These are phyloP conservation scores for Chrysocyon brachyurus DNA, from an alignment of 2,797 vertebrate species.

Conservation along the genomic window DNA sequence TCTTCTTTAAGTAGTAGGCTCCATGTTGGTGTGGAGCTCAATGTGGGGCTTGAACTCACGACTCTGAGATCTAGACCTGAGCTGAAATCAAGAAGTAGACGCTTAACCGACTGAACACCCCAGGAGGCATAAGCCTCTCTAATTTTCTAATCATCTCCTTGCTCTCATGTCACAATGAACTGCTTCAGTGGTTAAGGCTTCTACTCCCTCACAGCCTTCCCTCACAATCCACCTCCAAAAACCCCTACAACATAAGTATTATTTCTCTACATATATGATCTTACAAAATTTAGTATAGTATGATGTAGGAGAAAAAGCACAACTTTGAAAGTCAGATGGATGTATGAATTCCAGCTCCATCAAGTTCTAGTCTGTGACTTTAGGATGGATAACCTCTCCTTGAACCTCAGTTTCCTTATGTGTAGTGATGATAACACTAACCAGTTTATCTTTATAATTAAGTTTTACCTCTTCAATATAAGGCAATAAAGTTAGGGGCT, in stretches of 20 bases:
- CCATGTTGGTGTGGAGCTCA: background rate
- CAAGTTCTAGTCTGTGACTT: background rate
- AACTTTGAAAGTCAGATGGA: constrained; percentile 18
- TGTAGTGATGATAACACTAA: background rate
- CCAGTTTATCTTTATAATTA: background rate
- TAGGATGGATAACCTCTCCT: background rate
- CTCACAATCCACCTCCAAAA: constrained; percentile 19
- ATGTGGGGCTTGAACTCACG: too few relatives aligned
- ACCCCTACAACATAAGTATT: background rate
- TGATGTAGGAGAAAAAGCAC: background rate
- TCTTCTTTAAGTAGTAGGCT: background rate
- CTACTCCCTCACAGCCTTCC: background rate
- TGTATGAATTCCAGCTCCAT: background rate
- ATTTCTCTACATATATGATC: background rate
- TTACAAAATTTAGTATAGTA: background rate
- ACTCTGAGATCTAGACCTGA: too few relatives aligned
- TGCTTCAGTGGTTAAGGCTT: background rate
- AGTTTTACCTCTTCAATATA: constrained; percentile 17
- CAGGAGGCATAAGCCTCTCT: background rate
- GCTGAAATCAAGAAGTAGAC: too few relatives aligned
- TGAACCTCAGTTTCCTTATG: background rate
- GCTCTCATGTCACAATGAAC: background rate
- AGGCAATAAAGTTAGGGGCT: background rate
- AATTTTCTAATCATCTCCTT: constrained; percentile 15
- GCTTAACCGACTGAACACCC: background rate